Conservation (phyloP, 2,888 invertebrate species). For the Neuroscelio doddi region DNA sequence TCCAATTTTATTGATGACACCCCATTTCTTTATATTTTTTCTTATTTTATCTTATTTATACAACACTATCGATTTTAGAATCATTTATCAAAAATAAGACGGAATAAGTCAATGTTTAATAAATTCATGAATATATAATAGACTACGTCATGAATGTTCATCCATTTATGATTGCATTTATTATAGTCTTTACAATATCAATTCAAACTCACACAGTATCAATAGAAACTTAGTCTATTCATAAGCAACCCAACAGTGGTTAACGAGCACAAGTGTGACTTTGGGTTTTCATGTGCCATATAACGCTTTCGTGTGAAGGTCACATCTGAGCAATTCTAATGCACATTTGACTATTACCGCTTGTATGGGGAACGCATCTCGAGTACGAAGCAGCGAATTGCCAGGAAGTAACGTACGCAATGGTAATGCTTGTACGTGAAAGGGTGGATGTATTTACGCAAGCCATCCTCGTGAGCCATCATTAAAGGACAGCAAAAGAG, state of each 20-base stretch:
- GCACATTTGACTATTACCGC: slow-evolving; percentile 38
- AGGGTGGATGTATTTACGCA: slow-evolving; percentile 39
- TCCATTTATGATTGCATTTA: background rate
- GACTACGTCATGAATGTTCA: background rate
- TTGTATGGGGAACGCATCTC: slow-evolving; percentile 33
- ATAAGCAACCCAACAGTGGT: slow-evolving; percentile 15
- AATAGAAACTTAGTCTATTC: slow-evolving; percentile 38
- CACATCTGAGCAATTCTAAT: slow-evolving; percentile 44
- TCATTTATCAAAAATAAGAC: too few species aligned
- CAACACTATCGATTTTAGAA: too few species aligned
- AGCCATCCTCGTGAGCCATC: slow-evolving; percentile 57
- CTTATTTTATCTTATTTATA: background rate
- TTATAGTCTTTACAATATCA: slow-evolving; percentile 6
- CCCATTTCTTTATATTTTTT: slow-evolving; percentile 6
- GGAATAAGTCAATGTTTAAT: too few species aligned
- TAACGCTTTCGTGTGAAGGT: slow-evolving; percentile 36
- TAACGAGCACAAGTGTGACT: slow-evolving; percentile 37
- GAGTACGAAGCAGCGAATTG: slow-evolving; percentile 42
- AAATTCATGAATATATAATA: too few species aligned
- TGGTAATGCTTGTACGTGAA: slow-evolving; percentile 35
- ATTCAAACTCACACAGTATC: slow-evolving; percentile 27
- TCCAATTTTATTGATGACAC: slow-evolving; percentile 16
- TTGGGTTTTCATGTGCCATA: slow-evolving; percentile 16
- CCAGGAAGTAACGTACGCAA: slow-evolving; percentile 43
- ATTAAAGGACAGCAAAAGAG: slow-evolving; percentile 59